A percentile compares a stretch with the other conserved stretches of the same genome.
These are phyloP conservation scores for Sussaba pulchella DNA, from an alignment of 2,888 invertebrate species.

Conservation along the genomic window DNA sequence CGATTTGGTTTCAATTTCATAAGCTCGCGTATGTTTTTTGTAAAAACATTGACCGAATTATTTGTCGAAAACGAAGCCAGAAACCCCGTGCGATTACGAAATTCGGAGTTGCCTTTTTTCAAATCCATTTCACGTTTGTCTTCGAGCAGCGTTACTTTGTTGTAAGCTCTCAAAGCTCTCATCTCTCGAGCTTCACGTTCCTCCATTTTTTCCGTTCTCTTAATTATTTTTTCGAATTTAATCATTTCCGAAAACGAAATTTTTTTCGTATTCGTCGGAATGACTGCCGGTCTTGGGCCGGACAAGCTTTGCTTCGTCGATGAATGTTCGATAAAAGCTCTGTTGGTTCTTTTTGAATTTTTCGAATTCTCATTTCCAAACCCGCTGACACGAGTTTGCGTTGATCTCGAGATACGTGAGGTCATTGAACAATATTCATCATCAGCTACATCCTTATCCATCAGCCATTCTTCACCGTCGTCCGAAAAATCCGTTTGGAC, in stretches of 20 bases:
- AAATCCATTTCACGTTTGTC: slow-evolving; percentile 68
- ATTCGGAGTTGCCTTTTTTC: slow-evolving; percentile 37
- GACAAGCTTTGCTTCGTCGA: slow-evolving; percentile 4
- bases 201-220: slow-evolving; percentile 23
- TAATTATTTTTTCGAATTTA: slow-evolving; percentile 21
- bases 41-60: neutral
- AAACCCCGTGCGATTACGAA: slow-evolving; percentile 1
- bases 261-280: neutral
- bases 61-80: neutral
- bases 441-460: neutral
- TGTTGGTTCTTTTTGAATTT: neutral
- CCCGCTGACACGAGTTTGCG: slow-evolving; percentile 40
- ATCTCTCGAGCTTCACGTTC: slow-evolving; percentile 69
- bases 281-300: slow-evolving; percentile 4
- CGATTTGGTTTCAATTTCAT: neutral
- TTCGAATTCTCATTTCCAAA: slow-evolving; percentile 1
- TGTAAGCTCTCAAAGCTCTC: slow-evolving; percentile 71
- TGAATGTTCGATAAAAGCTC: neutral
- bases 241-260: neutral
- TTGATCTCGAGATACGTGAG: slow-evolving; percentile 5
- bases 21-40: neutral
- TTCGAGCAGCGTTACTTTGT: slow-evolving; percentile 70
- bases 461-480: neutral
- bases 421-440: neutral
- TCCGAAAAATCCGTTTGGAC: slow-evolving; percentile 25